Conservation (phyloP, 1,140 invertebrate genomes). For the Amphibalanus amphitrite region DNA sequence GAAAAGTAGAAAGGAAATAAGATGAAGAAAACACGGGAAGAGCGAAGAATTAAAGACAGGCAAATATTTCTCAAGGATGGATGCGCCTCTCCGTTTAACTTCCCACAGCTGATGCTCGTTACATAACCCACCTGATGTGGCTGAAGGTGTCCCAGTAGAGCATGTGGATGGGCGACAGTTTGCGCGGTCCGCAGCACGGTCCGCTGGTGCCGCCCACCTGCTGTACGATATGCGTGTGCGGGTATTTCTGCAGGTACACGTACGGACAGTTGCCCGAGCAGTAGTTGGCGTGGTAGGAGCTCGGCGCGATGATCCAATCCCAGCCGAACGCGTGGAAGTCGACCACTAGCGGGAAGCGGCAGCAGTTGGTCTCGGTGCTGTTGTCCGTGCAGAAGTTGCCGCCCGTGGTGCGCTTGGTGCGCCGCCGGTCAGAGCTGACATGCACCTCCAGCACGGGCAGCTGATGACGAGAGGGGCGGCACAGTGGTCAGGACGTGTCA, state of each 20-base stretch:
- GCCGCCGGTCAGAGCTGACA: slow-evolving; percentile 37
- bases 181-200: slow-evolving; percentile 75
- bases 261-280: slow-evolving; percentile 89
- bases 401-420: slow-evolving; percentile 49
- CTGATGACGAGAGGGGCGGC: slow-evolving; percentile 30
- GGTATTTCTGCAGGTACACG: slow-evolving; percentile 68
- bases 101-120: too few species aligned
- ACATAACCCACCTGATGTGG: slow-evolving; percentile 49
- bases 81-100: too few species aligned
- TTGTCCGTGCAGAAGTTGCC: slow-evolving; percentile 59
- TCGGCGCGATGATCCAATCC: slow-evolving; percentile 96
- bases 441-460: slow-evolving; percentile 64
- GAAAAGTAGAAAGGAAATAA: too few species aligned
- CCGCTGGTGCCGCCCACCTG: slow-evolving; percentile 49
- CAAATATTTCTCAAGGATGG: too few species aligned
- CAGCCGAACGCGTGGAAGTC: slow-evolving; percentile 93
- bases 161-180: slow-evolving; percentile 77
- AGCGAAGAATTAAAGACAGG: too few species aligned
- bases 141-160: slow-evolving; percentile 76
- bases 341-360: slow-evolving; percentile 76
- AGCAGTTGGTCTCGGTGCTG: slow-evolving; percentile 60
- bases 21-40: too few species aligned
- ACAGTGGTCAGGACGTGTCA: background rate
- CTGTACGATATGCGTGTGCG: slow-evolving; percentile 83
- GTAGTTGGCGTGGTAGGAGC: slow-evolving; percentile 88